Conservation (phyloP, 2,113 vertebrate species). For the Paedocypris sp. region DNA sequence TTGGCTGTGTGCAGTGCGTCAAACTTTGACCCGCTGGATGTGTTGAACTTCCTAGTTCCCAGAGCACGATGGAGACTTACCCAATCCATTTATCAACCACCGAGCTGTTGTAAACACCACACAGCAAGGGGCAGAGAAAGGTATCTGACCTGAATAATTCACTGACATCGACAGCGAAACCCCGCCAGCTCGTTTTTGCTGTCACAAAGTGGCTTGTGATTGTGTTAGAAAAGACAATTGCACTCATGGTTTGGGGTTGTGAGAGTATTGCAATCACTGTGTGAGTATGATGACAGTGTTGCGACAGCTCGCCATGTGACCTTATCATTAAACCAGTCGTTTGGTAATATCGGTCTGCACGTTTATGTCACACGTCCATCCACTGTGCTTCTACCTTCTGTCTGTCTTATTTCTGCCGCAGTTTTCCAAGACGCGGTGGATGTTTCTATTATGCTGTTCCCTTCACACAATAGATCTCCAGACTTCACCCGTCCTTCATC, state of each 20-base stretch:
- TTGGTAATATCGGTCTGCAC: constrained; percentile 21
- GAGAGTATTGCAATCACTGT: constrained; percentile 20
- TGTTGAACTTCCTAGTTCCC: constrained; percentile 32
- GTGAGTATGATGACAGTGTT: constrained; percentile 29
- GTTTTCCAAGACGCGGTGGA: not conserved
- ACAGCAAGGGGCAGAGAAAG: constrained; percentile 4
- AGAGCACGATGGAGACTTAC: constrained; percentile 12
- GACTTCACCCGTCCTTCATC: not conserved
- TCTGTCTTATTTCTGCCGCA: not conserved
- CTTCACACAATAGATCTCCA: not conserved
- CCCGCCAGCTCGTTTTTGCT: not conserved
- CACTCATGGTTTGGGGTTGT: constrained; percentile 16
- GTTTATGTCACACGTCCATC: not conserved
- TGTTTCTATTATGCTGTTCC: not conserved
- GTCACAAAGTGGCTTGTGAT: constrained; percentile 4
- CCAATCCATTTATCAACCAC: constrained; percentile 11
- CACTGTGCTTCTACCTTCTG: not conserved
- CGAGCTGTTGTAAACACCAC: not conserved
- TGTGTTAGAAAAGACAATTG: constrained; percentile 23
- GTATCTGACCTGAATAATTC: constrained; percentile 4
- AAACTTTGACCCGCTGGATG: constrained; percentile 19
- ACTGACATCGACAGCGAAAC: not conserved
- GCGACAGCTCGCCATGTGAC: constrained; percentile 20
- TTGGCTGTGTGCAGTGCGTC: not conserved
- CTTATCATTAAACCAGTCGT: constrained; percentile 22